A percentile compares a stretch with the other conserved stretches of the same genome.
Evolutionary conservation across 2,888 invertebrate genomes (phyloP).

Genomic region (Candidula unifasciata): DNA sequence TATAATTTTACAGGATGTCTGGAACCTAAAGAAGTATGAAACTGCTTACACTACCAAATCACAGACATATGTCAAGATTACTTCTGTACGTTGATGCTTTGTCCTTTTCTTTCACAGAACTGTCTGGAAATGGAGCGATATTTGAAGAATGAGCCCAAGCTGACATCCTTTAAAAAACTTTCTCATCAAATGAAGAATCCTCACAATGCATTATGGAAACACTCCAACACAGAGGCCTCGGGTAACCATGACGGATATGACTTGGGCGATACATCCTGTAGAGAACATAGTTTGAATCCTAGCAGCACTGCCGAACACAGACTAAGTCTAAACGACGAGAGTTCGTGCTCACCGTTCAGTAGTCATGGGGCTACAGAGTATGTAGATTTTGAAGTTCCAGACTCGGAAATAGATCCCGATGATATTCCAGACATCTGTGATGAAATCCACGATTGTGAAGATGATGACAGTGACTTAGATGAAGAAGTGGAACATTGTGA

Average conservation of each 20-base stretch:
- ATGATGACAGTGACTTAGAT: conserved; percentile 61
- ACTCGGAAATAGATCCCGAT: conserved; percentile 45
- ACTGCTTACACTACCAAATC: too few relatives aligned
- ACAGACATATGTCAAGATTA: too few relatives aligned
- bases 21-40: too few relatives aligned
- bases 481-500: conserved; percentile 62
- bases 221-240: background rate
- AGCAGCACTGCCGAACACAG: conserved; percentile 2
- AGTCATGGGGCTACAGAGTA: conserved; percentile 30
- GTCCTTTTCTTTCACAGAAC: conserved; percentile 83
- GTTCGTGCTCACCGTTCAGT: conserved; percentile 37
- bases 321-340: conserved; percentile 33
- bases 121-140: conserved; percentile 98
- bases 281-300: background rate
- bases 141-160: conserved; percentile 89
- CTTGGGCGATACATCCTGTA: background rate
- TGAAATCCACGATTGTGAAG: conserved; percentile 40
- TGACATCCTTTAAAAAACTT: conserved; percentile 75
- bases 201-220: conserved; percentile 21
- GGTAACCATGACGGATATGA: background rate
- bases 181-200: conserved; percentile 59
- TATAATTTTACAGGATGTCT: too few relatives aligned
- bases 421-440: conserved; percentile 46
- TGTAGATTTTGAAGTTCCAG: conserved; percentile 48
- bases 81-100: background rate